phyloP scores from a whole-genome alignment of 2,797 vertebrate genomes.

The Sebastes minor region DNA sequence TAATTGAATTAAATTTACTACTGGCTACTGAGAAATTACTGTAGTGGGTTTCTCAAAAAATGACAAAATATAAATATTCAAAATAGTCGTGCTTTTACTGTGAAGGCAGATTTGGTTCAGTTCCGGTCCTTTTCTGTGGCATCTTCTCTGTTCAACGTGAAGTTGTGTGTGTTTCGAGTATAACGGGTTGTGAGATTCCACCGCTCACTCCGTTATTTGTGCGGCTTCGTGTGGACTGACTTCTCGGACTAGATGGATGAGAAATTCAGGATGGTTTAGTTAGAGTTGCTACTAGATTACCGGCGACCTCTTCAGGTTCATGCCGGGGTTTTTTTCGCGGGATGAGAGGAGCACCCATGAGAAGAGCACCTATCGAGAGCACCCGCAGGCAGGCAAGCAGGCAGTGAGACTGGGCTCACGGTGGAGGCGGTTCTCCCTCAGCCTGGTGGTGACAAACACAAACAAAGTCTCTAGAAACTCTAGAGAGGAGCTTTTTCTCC shows the following conservation, averaged over 20 bases:
- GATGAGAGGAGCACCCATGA: conserved; percentile 32
- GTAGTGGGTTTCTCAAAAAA: too few species aligned
- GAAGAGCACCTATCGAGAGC: too few species aligned
- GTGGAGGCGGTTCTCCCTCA: neutral
- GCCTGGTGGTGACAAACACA: conserved; percentile 1
- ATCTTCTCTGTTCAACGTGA: neutral
- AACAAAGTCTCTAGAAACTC: neutral
- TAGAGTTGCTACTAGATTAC: neutral
- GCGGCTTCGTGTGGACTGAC: neutral
- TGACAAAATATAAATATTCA: too few species aligned
- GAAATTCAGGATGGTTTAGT: neutral
- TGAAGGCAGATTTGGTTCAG: neutral
- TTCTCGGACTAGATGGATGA: neutral
- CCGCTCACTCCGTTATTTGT: neutral
- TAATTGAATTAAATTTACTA: too few species aligned
- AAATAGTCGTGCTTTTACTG: conserved; percentile 24
- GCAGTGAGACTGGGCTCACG: neutral
- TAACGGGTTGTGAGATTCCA: conserved; percentile 1
- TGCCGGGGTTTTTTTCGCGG: neutral
- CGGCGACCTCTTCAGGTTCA: neutral
- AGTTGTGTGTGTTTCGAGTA: neutral
- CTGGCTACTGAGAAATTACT: too few species aligned
- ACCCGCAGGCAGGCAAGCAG: neutral
- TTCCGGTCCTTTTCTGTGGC: neutral
- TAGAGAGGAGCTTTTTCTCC: neutral